Base-by-base conservation (phyloP, 2,113 vertebrate species). In the Dascyllus trimaculatus region DNA sequence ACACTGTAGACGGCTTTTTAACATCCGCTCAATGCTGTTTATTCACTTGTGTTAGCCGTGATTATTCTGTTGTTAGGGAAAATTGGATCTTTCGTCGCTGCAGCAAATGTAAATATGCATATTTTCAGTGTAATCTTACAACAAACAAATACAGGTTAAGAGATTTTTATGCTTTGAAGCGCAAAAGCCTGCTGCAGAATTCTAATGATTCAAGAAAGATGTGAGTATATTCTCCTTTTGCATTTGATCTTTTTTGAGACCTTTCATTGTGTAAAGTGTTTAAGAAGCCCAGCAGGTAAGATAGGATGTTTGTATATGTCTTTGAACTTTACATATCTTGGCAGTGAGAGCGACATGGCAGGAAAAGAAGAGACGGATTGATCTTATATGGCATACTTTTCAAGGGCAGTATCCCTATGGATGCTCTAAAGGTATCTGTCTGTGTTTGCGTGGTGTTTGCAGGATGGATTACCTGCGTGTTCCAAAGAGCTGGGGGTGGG, bases 381-480 rank as follows among this genome's bases (percentile, higher is more conserved):
- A 78, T 73, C 48, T 61, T 35, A 59, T 71, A 59, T 77, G 53
- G 32, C 62, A 40, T n/a, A n/a, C 25, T 29, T 60, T 53, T 69
- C 26, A 59, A 45, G 54, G 66, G 49, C 49, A 71, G 45, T 19
- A 64, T 77, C 52, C 74, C 62, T 25, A n/a, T 79, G 72, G 68
- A 76, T 74, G 60, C 29, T 32, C 61, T 25, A 71, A 76, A 65
- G 35, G 17, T 58, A 52, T 56, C 65, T 18, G 35, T 76, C 40
- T 61, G 63, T 63, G 29, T 84, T 52, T 75, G 52, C 75, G 54
- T 76, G 73, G 4, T 46, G 56, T 80, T 61, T 63, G 35, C 63
- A 52, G 38, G 75, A 56, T n/a, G 72, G 78, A 75, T 76, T 73
- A 78, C 53, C 48, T 59, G 26, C 49, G n/a, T 54, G 26, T 68